Percentiles rank a stretch among this genome's conserved stretches.
phyloP scores from a whole-genome alignment of 2,797 vertebrate species.

The Hypotaenidia philippensis region DNA sequence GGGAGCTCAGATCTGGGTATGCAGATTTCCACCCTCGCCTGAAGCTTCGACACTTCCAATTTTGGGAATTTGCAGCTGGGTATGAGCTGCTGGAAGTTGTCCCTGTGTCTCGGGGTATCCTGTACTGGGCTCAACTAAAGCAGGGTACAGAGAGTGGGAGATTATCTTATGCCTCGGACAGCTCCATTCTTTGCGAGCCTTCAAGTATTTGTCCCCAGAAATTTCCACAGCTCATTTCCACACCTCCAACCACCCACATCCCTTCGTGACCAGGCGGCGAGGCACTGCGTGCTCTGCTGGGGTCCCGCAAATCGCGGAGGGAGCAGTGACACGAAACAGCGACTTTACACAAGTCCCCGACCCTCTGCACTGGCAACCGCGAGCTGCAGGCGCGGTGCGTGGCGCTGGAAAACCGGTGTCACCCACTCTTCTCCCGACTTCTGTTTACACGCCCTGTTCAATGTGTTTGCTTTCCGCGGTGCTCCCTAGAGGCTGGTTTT shows the following conservation, averaged over 20 bases:
- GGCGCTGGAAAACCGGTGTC: neutral
- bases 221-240: neutral
- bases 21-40: neutral
- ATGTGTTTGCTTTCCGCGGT: constrained; percentile 6
- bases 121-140: neutral
- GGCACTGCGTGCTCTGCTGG: neutral
- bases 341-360: neutral
- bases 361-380: neutral
- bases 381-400: neutral
- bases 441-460: neutral
- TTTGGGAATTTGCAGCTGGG: neutral
- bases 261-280: neutral
- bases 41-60: neutral
- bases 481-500: neutral
- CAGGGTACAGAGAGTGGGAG: neutral
- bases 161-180: neutral
- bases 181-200: neutral
- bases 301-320: neutral
- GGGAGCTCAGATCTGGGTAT: neutral
- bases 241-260: no score
- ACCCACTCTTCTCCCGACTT: neutral
- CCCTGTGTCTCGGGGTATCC: neutral
- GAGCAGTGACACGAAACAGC: neutral
- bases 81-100: neutral
- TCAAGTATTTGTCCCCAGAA: neutral